Evolutionary conservation across 2,888 invertebrate species (phyloP).

Genomic region (Drosophila atripex): DNA sequence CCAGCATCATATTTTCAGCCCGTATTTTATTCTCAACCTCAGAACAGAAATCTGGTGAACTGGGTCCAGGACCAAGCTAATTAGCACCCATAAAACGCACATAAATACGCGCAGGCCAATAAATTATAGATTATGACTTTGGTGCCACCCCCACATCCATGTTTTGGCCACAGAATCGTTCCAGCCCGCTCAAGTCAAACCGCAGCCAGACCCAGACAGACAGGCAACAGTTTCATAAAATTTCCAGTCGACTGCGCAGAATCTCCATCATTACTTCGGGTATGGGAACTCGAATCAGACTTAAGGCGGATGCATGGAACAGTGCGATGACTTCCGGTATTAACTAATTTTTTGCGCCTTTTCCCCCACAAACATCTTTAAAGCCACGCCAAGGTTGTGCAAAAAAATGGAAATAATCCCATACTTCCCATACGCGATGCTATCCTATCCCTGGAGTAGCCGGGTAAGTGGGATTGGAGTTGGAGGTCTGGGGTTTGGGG

Average conservation of each 20-base stretch:
- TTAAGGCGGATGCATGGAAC: constrained; percentile 76
- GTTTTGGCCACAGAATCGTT: constrained; percentile 3
- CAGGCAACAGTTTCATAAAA: constrained; percentile 72
- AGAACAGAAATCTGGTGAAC: constrained; percentile 12
- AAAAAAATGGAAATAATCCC: constrained; percentile 28
- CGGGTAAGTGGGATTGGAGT: constrained; percentile 16
- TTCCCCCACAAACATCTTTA: constrained; percentile 57
- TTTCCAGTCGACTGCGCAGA: constrained; percentile 73
- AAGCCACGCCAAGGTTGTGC: constrained; percentile 69
- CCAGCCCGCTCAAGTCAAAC: constrained; percentile 15
- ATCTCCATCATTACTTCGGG: constrained; percentile 20
- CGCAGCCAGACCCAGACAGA: constrained; percentile 34
- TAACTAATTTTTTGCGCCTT: constrained; percentile 74
- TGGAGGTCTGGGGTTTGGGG: constrained; percentile 12
- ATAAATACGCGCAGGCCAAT: constrained; percentile 70
- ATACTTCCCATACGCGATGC: constrained; percentile 24
- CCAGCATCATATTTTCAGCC: neutral
- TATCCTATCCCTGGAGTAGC: constrained; percentile 49
- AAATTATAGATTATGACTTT: constrained; percentile 74
- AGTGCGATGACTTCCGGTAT: constrained; percentile 80
- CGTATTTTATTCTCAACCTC: constrained; percentile 54
- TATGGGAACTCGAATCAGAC: constrained; percentile 41
- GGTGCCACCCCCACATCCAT: constrained; percentile 44
- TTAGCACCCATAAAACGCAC: constrained; percentile 76
- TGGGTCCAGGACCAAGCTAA: constrained; percentile 56